These are phyloP conservation scores for Boloria euphrosyne DNA, from an alignment of 2,888 invertebrate species.

Conservation along the genomic window DNA sequence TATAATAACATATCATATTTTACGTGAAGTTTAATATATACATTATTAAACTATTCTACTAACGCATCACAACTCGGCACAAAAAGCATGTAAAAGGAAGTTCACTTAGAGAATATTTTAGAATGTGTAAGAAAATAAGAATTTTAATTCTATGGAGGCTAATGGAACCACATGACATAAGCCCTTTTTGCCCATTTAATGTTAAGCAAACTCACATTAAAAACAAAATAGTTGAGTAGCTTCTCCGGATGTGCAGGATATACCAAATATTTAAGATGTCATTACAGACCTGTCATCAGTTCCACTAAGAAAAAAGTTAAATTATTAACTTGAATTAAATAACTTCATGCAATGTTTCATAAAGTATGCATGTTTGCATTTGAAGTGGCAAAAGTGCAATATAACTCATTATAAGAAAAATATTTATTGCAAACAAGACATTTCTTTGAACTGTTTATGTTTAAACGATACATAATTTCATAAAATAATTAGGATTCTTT, in stretches of 20 bases:
- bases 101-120: not conserved
- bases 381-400: constrained; percentile 5
- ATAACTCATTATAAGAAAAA: constrained; percentile 10
- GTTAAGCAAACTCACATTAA: constrained; percentile 54
- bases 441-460: not conserved
- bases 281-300: constrained; percentile 57
- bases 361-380: constrained; percentile 4
- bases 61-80: not conserved
- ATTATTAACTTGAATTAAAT: constrained; percentile 34
- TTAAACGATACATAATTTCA: too few relatives aligned
- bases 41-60: too few relatives aligned
- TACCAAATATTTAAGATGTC: constrained; percentile 52
- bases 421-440: not conserved
- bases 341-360: constrained; percentile 19
- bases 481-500: too few relatives aligned
- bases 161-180: constrained; percentile 42
- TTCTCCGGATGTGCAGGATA: constrained; percentile 52
- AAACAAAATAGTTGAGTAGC: constrained; percentile 44
- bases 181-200: constrained; percentile 46
- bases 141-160: constrained; percentile 21
- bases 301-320: constrained; percentile 57
- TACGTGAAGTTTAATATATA: not conserved
- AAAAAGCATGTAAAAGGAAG: not conserved
- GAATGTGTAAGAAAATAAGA: not conserved
- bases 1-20: too few relatives aligned